These are phyloP conservation scores for Dasypogon diadema DNA, from an alignment of 2,888 invertebrate species.

Conservation along the genomic window DNA sequence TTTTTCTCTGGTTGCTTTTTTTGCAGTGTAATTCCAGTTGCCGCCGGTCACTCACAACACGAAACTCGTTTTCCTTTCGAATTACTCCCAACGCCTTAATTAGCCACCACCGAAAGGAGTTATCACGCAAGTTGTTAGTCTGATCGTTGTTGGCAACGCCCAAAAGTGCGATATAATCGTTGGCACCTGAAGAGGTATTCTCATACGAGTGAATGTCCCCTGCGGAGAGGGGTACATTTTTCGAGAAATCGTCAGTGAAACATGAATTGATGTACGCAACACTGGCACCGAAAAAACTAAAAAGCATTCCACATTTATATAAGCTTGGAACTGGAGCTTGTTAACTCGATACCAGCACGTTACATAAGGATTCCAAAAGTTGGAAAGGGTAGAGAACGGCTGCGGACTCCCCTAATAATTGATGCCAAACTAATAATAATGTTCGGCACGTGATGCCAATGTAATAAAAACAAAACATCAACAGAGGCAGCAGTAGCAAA, in stretches of 20 bases:
- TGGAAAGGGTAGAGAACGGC: too few relatives aligned
- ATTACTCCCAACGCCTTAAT: neutral
- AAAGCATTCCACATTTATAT: too few relatives aligned
- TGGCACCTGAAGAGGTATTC: neutral
- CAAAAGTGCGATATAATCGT: neutral
- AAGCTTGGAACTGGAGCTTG: too few relatives aligned
- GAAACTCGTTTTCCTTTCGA: neutral
- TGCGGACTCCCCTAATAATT: constrained; percentile 22
- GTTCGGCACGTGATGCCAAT: constrained; percentile 37
- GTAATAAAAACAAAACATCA: constrained; percentile 32
- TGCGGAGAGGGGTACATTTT: too few relatives aligned
- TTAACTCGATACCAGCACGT: too few relatives aligned
- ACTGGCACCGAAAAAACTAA: too few relatives aligned
- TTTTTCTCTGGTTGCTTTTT: neutral
- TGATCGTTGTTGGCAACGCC: too few relatives aligned
- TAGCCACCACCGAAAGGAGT: neutral
- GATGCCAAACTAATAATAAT: constrained; percentile 40
- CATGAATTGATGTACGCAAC: too few relatives aligned
- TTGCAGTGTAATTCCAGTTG: neutral
- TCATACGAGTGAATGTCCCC: too few relatives aligned
- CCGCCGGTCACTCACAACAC: neutral
- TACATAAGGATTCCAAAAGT: too few relatives aligned
- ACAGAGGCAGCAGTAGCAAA: neutral
- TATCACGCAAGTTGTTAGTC: neutral
- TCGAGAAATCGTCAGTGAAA: too few relatives aligned